Percentiles rank a stretch among this genome's conserved stretches.
These are phyloP conservation scores for Emydura subglobosa DNA, from an alignment of 2,113 vertebrate genomes.

Conservation along the genomic window DNA sequence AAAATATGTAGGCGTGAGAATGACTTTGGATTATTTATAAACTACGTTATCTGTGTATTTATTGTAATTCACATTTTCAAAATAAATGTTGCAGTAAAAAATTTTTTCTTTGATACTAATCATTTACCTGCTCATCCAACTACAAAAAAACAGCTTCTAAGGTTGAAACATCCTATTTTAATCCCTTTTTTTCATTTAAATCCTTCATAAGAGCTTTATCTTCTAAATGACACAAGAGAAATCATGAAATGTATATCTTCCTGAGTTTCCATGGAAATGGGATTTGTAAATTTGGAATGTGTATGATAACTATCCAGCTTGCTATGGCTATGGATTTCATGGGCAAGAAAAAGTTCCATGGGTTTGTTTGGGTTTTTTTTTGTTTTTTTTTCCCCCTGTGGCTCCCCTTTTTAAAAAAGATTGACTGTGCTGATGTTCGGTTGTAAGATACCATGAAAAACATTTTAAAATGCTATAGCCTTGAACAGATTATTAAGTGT, in stretches of 20 bases:
- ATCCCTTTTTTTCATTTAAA: not conserved
- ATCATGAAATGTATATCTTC: not conserved
- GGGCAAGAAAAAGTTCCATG: not conserved
- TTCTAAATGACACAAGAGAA: not conserved
- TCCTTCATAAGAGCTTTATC: not conserved
- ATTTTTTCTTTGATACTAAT: not conserved
- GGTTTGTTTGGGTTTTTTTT: no score
- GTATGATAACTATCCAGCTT: not conserved
- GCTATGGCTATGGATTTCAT: not conserved
- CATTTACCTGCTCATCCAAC: not conserved
- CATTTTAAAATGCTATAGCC: not conserved
- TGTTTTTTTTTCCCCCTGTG: no score
- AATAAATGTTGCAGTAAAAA: not conserved
- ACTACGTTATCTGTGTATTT: not conserved
- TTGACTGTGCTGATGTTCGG: not conserved
- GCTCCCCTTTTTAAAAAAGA: not conserved
- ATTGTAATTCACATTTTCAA: not conserved
- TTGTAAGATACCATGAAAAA: not conserved
- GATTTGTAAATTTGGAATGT: not conserved
- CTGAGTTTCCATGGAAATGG: conserved; percentile 2
- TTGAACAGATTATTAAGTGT: not conserved
- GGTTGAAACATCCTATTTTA: not conserved
- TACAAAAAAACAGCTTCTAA: not conserved
- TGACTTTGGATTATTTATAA: fast-evolving
- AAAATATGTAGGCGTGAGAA: not conserved